Percentiles rank a stretch among this genome's conserved stretches.
Conservation (phyloP, 2,888 invertebrate species). For the Agrochola lychnidis region DNA sequence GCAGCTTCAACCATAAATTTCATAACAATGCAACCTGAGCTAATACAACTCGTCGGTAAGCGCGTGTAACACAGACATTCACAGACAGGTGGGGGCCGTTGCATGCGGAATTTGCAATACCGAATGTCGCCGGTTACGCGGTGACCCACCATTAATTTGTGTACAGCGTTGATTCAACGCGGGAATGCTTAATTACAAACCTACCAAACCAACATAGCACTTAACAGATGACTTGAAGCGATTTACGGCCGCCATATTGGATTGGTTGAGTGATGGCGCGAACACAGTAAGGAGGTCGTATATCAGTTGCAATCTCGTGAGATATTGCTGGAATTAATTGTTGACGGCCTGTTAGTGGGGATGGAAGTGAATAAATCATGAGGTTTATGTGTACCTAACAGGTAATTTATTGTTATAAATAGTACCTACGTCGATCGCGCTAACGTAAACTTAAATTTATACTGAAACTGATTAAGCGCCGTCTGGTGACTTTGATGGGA, state of each 20-base stretch:
- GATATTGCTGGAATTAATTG: constrained; percentile 62
- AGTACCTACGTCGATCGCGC: background rate
- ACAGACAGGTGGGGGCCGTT: constrained; percentile 48
- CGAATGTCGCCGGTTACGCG: constrained; percentile 59
- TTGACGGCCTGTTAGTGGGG: constrained; percentile 53
- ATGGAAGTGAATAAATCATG: constrained; percentile 41
- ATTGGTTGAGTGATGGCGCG: constrained; percentile 66
- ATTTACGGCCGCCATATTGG: constrained; percentile 70
- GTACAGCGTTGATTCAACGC: constrained; percentile 71
- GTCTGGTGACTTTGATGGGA: too few species aligned
- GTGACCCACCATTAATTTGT: constrained; percentile 71
- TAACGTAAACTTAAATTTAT: too few species aligned
- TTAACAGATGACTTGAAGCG: constrained; percentile 69
- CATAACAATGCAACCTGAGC: constrained; percentile 36
- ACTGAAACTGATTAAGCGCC: too few species aligned
- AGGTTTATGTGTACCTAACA: constrained; percentile 16
- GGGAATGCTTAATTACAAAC: constrained; percentile 73
- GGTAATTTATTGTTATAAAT: constrained; percentile 16
- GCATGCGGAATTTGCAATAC: constrained; percentile 68
- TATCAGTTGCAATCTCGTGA: constrained; percentile 58
- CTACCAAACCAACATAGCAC: constrained; percentile 67
- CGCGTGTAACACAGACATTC: constrained; percentile 59
- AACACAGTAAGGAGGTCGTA: constrained; percentile 56
- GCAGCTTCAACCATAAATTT: constrained; percentile 26
- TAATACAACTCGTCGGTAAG: constrained; percentile 39